phyloP scores from a whole-genome alignment of 2,113 vertebrate genomes.

The Trogon surrucura region DNA sequence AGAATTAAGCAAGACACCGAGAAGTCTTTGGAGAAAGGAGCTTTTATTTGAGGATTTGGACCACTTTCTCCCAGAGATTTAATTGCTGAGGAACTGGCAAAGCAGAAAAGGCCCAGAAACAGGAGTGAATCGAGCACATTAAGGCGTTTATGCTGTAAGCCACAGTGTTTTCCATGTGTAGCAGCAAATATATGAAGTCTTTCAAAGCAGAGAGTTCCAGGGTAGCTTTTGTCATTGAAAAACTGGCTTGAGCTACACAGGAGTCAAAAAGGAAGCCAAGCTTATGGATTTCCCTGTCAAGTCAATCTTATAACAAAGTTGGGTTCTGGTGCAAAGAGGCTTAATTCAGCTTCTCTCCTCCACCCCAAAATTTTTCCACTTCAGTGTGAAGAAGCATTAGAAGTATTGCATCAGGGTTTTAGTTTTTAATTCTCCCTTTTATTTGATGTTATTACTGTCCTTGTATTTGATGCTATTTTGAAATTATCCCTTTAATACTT shows the following conservation, averaged over 20 bases:
- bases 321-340: neutral
- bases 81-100: conserved; percentile 22
- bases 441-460: neutral
- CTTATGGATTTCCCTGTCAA: neutral
- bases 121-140: neutral
- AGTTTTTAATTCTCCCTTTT: neutral
- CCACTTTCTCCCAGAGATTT: conserved; percentile 36
- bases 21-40: neutral
- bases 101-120: conserved; percentile 28
- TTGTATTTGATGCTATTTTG: neutral
- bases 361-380: neutral
- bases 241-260: neutral
- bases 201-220: neutral
- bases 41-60: conserved; percentile 48
- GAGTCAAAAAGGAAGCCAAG: neutral
- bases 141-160: neutral
- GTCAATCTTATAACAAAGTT: neutral
- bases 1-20: conserved; percentile 48
- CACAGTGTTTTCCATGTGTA: neutral
- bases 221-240: neutral
- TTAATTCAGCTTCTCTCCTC: neutral
- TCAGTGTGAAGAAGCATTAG: neutral
- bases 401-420: neutral
- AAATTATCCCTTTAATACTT: neutral
- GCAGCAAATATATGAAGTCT: neutral